Percentiles rank a stretch among this genome's conserved stretches.
Evolutionary conservation across 2,113 vertebrate species (phyloP).

Genomic region (Struthidea cinerea): DNA sequence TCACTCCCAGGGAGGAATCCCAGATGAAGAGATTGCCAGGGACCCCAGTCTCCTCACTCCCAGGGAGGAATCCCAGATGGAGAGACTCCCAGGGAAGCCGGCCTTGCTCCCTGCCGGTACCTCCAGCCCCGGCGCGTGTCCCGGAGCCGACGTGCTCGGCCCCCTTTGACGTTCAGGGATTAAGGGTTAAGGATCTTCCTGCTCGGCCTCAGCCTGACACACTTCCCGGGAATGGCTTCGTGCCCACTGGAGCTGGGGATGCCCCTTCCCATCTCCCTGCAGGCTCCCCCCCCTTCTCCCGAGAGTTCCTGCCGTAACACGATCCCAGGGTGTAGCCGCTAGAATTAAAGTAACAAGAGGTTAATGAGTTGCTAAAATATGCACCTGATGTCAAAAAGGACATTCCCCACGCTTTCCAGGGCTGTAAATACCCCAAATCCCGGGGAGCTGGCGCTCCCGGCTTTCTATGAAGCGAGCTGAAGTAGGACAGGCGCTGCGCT

Average conservation of each 20-base stretch:
- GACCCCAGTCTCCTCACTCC: rapidly evolving
- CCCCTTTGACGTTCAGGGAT: not conserved
- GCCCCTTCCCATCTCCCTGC: not conserved
- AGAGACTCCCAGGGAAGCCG: not conserved
- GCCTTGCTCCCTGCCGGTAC: not conserved
- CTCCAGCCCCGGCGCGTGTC: rapidly evolving
- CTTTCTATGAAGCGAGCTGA: not conserved
- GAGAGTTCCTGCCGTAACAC: not conserved
- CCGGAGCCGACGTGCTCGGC: rapidly evolving
- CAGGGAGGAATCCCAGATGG: not conserved
- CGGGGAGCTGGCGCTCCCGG: not conserved
- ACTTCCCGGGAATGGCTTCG: not conserved
- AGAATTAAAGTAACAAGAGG: not conserved
- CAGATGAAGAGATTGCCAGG: not conserved
- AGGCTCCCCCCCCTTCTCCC: not conserved
- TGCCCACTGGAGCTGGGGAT: not conserved
- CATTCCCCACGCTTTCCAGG: not conserved
- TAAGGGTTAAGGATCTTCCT: not conserved
- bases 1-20: not conserved
- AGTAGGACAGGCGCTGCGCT: not conserved
- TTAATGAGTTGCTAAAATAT: constrained; percentile 40
- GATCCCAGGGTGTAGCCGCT: not conserved
- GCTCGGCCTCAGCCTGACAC: not conserved
- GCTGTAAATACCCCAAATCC: not conserved
- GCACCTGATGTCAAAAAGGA: constrained; percentile 26